A percentile compares a stretch with the other conserved stretches of the same genome.
phyloP scores from a whole-genome alignment of 2,113 vertebrate genomes.

The Bagarius yarrelli region DNA sequence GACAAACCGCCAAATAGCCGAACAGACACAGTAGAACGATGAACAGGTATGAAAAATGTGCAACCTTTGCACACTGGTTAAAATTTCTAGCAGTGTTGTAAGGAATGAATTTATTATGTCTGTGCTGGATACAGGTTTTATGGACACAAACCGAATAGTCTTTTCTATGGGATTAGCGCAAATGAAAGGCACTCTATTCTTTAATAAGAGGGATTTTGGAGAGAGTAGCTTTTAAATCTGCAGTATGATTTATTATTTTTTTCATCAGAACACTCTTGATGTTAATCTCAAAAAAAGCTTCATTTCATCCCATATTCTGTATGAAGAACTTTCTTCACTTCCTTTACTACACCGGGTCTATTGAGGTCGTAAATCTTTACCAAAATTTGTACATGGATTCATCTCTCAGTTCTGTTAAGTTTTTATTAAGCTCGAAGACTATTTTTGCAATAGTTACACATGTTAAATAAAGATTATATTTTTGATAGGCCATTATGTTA shows the following conservation, averaged over 20 bases:
- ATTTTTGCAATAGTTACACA: conserved; percentile 66
- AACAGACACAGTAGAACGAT: neutral
- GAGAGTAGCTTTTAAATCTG: conserved; percentile 24
- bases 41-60: conserved; percentile 31
- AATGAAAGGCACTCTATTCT: conserved; percentile 20
- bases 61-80: neutral
- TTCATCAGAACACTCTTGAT: conserved; percentile 23
- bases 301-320: conserved; percentile 13
- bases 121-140: conserved; percentile 13
- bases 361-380: conserved; percentile 34
- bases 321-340: neutral
- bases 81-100: neutral
- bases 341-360: conserved; percentile 15
- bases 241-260: neutral
- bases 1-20: conserved; percentile 11
- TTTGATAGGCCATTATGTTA: conserved; percentile 65
- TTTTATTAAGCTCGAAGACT: conserved; percentile 62
- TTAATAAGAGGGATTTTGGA: conserved; percentile 24
- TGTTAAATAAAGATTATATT: conserved; percentile 64
- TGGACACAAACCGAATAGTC: conserved; percentile 26
- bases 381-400: conserved; percentile 54
- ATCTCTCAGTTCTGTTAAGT: conserved; percentile 50
- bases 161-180: conserved; percentile 18
- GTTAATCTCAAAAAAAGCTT: conserved; percentile 40
- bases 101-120: conserved; percentile 12